Conservation (phyloP, 1,140 invertebrate genomes). For the Pseudobourletiella spinata region DNA sequence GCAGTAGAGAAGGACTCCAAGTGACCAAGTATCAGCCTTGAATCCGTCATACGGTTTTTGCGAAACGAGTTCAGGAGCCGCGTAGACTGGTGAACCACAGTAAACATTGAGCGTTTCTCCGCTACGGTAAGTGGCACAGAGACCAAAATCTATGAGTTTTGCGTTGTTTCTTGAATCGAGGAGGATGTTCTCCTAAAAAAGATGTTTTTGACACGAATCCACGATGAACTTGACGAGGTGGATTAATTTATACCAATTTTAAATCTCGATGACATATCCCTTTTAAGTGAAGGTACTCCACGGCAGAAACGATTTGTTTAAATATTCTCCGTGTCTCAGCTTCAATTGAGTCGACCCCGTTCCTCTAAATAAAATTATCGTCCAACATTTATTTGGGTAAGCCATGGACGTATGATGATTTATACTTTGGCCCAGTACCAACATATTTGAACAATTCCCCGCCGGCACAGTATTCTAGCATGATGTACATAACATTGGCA, state of each 20-base stretch:
- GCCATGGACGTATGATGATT: neutral
- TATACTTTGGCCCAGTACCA: neutral
- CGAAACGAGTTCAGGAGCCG: neutral
- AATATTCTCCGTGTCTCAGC: neutral
- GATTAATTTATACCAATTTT: too few relatives aligned
- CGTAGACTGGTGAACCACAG: neutral
- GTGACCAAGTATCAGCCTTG: too few relatives aligned
- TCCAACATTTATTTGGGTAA: neutral
- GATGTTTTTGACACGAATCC: too few relatives aligned
- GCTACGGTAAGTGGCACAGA: neutral
- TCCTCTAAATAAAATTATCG: neutral
- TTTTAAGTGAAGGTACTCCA: neutral
- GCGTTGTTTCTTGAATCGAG: neutral
- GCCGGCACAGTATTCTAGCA: neutral
- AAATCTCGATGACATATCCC: neutral
- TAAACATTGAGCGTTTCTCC: neutral
- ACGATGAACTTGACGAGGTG: neutral
- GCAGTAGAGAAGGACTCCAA: too few relatives aligned
- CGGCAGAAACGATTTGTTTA: neutral
- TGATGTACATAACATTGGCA: neutral
- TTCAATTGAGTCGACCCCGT: neutral
- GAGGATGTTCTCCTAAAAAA: neutral
- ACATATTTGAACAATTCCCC: neutral
- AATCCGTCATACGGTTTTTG: too few relatives aligned
- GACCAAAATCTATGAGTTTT: neutral